A percentile compares a stretch with the other conserved stretches of the same genome.
phyloP scores from a whole-genome alignment of 2,797 vertebrate species.

The Tauraco hartlaubi region DNA sequence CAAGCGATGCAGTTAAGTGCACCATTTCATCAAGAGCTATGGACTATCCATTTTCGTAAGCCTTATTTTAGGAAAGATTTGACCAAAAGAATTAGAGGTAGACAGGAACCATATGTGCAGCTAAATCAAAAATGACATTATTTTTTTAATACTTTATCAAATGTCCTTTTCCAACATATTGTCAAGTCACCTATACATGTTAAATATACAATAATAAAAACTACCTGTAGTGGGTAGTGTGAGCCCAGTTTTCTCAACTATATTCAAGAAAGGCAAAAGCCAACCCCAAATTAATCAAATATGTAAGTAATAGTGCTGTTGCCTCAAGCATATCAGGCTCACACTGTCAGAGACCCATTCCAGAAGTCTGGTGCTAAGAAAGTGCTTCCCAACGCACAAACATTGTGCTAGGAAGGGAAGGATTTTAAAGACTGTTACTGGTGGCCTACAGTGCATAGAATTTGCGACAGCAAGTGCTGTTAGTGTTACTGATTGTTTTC shows the following conservation, averaged over 20 bases:
- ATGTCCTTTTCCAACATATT: not conserved
- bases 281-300: not conserved
- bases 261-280: not conserved
- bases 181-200: not conserved
- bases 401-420: not conserved
- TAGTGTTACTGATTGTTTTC: not conserved
- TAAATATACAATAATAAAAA: not conserved
- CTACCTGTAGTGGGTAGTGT: not conserved
- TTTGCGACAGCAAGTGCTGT: not conserved
- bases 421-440: not conserved
- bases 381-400: not conserved
- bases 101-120: not conserved
- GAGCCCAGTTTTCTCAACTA: not conserved
- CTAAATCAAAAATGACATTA: not conserved
- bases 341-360: not conserved
- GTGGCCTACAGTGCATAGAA: not conserved
- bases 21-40: not conserved
- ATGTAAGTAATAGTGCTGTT: not conserved
- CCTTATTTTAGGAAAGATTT: not conserved
- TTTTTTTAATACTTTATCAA: not conserved
- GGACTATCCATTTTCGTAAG: not conserved
- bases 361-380: not conserved
- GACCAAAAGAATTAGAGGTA: not conserved
- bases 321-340: not conserved
- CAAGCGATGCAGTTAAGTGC: accelerated